Evolutionary conservation across 2,888 invertebrate genomes (phyloP), one percentile per base, ranked within the genome.

Genomic region (Clivina fossor): DNA sequence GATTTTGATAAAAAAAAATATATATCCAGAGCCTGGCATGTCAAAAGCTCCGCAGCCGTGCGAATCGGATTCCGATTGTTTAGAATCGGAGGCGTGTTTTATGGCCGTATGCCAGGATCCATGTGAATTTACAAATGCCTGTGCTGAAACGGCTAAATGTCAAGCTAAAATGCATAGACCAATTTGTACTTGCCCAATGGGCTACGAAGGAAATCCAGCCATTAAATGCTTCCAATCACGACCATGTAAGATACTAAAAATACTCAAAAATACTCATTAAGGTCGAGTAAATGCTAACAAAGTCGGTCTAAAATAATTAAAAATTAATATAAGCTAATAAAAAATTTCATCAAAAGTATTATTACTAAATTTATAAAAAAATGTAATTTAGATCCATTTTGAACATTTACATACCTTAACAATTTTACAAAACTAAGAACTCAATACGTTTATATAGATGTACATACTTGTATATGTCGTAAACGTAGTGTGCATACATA

Each of bases 31-130:
- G 79, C 81, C 83, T 68, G 85, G 83, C 73, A 80, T 79, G 72
- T 78, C 82, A 68, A 86, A 85, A 75, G 81, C 80, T 72, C 86
- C 84, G 67, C 88, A 84, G 75, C 86, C 87, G 69, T 91, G 90
- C 79, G 83, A 85, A 76, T 85, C 86, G 72, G 88, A 90, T 76
- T 84, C 83, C 71, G 88, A 91, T 76, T 91, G 91, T 78, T 85
- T 87, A 76, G 85, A 86, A 70, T 84, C 80, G 64, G 87, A 89
- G 78, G 86, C 88, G 69, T 91, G 91, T 76, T 86, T 87, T 76
- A 86, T 86, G 82, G 86, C 85, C 68, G 76, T 83, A 66, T 91
- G 90, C 76, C 85, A 86, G 74, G 84, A 90, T 76, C 90, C 90
- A 65, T 91, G 90, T 76, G 87, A 87, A 73, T 83, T 90, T 81